Evolutionary conservation across 2,113 vertebrate species (phyloP), one percentile per base, ranked within the genome.

Genomic region (Hylia prasina): DNA sequence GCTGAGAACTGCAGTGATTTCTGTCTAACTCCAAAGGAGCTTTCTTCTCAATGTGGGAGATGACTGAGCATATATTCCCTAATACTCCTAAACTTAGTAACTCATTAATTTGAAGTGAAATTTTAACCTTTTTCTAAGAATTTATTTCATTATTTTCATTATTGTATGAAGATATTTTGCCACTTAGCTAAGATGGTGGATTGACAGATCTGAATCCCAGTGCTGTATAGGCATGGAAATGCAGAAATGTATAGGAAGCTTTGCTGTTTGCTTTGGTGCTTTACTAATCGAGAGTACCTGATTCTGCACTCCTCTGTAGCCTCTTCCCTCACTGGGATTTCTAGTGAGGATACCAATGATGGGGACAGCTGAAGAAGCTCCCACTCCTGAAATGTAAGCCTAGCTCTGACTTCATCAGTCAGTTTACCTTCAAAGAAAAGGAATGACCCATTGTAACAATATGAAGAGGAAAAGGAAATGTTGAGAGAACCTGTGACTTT

Each of bases 131-230:
- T 35, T 16, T 35, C 39, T n/a, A 6, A 24, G 39, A 24, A 37
- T 28, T 30, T 30, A 30, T 48, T 27, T 63, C 17, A n/a, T 50
- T 15, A 6, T 58, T 44, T 58, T 77, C 10, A 28, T 37, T 53
- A 23, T 56, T 27, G 4, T 42, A 5, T 44, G 15, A 61, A 50
- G 63, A 15, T 6, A 17, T 71, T 90, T 79, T 82, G 5, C 31
- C 8, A 4, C 23, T 30, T 75, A 40, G 0, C 0, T 1, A 56
- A 76, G 51, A 23, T 1, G 4, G 57, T 82, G 47, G 42, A 27
- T 57, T 73, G 47, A n/a, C 31, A 33, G 70, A 56, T 56, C 30
- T 8, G 17, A 66, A 63, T 66, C 18, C 17, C 10, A 31, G 44
- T 39, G 40, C 63, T 72, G 11, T 42, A 16, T 8, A 66, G 60